Base-by-base conservation (phyloP, 2,797 vertebrate species). In the Florisuga fusca region DNA sequence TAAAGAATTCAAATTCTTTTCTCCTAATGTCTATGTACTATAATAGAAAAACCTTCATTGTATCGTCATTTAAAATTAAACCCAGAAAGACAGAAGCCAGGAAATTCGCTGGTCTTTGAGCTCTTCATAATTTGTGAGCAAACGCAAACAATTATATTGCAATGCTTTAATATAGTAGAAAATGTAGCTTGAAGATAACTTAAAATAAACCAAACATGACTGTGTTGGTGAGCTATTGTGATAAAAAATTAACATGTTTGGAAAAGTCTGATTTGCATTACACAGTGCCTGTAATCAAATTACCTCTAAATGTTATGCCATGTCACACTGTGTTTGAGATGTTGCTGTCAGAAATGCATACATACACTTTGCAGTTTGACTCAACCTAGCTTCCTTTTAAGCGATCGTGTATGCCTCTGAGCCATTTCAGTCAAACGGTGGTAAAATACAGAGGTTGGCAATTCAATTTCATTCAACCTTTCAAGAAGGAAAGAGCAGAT, bases 401-500 rank as follows among this genome's bases (percentile, higher is more conserved):
- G 93, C 31, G 29, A 88, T 88, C 86, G 10, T 85, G 80, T 95
- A 61, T 84, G 81, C 93, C 85, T 94, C 92, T 50, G 87, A 96
- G 90, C 90, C 96, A 85, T 87, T 95, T 63, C 97, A 89, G 97
- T 97, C 96, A 98, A 97, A 96, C 78, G 27, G 81, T 89, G 90
- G 93, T 85, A 95, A 97, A 97, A 97, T 73, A 89, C 94, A 93
- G 91, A 97, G 95, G 87, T 3, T 96, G 95, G 94, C 91, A 94
- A 97, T 97, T 96, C 90, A 76, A 67, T 97, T 95, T 93, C 86
- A 94, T 97, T 95, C 94, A 97, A 83, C 87, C 94, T 96, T 97
- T 97, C 97, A 96, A 96, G 97, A 96, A 97, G 96, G 96, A 93
- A 94, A 91, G 90, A 83, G 92, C 94, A 94, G 97, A 96, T 97